These are phyloP conservation scores for Syrista parreyssii DNA, from an alignment of 2,888 invertebrate species.

Conservation along the genomic window DNA sequence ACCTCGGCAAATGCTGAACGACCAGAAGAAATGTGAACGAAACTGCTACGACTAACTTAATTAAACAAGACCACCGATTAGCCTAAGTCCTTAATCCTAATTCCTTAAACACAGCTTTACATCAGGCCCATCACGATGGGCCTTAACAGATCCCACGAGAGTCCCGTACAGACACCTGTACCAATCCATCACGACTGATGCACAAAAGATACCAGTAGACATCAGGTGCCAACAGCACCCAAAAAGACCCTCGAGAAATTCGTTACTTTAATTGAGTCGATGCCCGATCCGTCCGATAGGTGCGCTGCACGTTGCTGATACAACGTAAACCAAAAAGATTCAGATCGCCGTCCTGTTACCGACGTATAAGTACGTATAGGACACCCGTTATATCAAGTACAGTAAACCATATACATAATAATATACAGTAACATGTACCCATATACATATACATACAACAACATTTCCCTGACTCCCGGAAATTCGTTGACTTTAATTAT, in stretches of 20 bases:
- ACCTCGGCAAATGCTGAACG: background rate
- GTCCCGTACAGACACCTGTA: conserved; percentile 49
- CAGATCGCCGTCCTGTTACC: background rate
- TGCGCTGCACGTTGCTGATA: background rate
- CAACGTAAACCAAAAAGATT: background rate
- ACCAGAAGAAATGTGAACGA: background rate
- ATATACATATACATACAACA: background rate
- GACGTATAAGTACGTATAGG: background rate
- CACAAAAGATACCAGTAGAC: conserved; percentile 47
- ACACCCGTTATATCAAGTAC: background rate
- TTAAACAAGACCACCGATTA: background rate
- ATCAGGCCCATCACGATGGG: background rate
- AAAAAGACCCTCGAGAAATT: background rate
- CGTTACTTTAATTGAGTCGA: conserved; percentile 1
- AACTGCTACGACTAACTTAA: background rate
- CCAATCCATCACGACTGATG: conserved; percentile 56
- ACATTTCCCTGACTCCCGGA: background rate
- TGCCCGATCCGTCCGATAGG: background rate
- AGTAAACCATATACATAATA: background rate
- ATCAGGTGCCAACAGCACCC: conserved; percentile 23
- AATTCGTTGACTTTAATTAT: background rate
- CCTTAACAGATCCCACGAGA: conserved; percentile 12
- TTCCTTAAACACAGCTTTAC: background rate
- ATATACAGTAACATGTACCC: background rate
- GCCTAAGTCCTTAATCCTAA: background rate